Conservation (phyloP, 2,113 vertebrate species). For the Osmerus mordax region DNA sequence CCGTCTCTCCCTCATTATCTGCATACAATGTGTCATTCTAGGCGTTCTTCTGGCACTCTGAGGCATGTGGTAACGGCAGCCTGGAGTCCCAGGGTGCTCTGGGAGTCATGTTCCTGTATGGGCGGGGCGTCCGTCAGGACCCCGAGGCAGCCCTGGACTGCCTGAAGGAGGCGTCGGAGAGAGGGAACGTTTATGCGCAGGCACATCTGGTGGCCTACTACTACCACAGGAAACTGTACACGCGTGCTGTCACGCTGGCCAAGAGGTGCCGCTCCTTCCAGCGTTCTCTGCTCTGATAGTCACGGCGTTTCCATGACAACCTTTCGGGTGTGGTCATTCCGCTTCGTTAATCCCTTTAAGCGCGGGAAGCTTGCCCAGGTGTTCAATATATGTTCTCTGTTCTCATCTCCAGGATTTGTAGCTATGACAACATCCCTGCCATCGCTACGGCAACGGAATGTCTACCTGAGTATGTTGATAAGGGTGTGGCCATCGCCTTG, state of each 20-base stretch:
- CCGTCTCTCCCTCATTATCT: background rate
- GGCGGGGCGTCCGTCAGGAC: constrained; percentile 65
- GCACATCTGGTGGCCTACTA: constrained; percentile 76
- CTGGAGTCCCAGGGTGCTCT: constrained; percentile 79
- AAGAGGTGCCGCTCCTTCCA: constrained; percentile 62
- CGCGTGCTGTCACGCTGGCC: constrained; percentile 67
- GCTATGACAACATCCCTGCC: constrained; percentile 55
- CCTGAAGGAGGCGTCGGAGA: constrained; percentile 69
- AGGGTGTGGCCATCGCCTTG: constrained; percentile 70
- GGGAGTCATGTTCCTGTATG: constrained; percentile 78
- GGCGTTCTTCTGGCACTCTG: constrained; percentile 83
- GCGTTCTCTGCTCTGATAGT: background rate
- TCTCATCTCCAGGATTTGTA: constrained; percentile 55
- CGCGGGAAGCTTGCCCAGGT: background rate
- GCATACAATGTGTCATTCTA: constrained; percentile 37
- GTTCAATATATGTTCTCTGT: background rate
- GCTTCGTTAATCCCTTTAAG: background rate
- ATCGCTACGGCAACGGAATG: constrained; percentile 66
- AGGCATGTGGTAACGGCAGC: constrained; percentile 79
- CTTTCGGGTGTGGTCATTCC: background rate
- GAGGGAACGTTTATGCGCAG: constrained; percentile 77
- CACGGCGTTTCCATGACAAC: background rate
- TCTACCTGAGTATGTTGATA: constrained; percentile 64
- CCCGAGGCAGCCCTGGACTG: constrained; percentile 64
- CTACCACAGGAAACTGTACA: constrained; percentile 75